Evolutionary conservation across 1,140 invertebrate species (phyloP).

Genomic region (Bombus breviceps): DNA sequence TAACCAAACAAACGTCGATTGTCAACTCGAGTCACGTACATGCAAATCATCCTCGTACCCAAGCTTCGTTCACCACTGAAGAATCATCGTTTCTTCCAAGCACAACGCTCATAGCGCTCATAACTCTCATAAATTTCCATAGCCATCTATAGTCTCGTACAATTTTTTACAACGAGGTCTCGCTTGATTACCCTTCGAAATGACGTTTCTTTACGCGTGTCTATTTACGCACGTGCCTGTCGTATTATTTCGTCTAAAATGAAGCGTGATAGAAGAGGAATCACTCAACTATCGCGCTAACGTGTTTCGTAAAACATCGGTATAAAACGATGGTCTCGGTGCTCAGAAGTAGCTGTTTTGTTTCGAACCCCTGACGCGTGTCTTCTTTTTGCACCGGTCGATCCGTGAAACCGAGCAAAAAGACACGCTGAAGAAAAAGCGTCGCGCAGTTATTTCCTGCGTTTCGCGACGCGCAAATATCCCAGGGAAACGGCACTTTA

Average conservation of each 20-base stretch:
- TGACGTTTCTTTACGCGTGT: background rate
- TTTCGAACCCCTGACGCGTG: background rate
- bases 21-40: background rate
- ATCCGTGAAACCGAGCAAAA: conserved; percentile 36
- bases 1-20: background rate
- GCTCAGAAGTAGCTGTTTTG: background rate
- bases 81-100: background rate
- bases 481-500: conserved; percentile 65
- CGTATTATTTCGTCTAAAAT: conserved; percentile 18
- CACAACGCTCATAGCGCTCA: background rate
- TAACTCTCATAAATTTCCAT: background rate
- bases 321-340: background rate
- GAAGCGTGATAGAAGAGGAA: background rate
- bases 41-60: background rate
- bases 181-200: background rate
- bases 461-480: conserved; percentile 67
- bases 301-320: conserved; percentile 28
- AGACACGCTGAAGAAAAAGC: conserved; percentile 49
- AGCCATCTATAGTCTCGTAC: background rate
- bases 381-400: conserved; percentile 11
- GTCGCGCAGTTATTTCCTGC: conserved; percentile 61
- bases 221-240: conserved; percentile 20
- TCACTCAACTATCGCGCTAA: background rate
- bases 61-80: background rate
- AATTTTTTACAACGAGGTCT: background rate